These are phyloP conservation scores for Drosophila fulvimacula DNA, from an alignment of 2,888 invertebrate species.

Conservation along the genomic window DNA sequence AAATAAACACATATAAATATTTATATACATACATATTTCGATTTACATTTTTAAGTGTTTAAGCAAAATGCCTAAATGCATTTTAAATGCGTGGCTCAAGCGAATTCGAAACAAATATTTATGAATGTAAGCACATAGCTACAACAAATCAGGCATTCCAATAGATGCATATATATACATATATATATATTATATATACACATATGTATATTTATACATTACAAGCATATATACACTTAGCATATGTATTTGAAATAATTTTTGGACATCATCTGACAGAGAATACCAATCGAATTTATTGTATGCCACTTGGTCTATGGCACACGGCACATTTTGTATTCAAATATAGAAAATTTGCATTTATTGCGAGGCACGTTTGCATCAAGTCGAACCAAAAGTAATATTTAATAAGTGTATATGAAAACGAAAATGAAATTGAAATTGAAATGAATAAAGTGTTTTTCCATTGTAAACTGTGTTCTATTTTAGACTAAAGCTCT, in stretches of 20 bases:
- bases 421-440: slow-evolving; percentile 14
- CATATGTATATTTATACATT: slow-evolving; percentile 30
- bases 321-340: slow-evolving; percentile 25
- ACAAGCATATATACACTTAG: slow-evolving; percentile 23
- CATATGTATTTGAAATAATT: slow-evolving; percentile 56
- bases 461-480: slow-evolving; percentile 28
- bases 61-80: slow-evolving; percentile 71
- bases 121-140: slow-evolving; percentile 47
- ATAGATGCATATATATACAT: slow-evolving; percentile 28
- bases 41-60: slow-evolving; percentile 75
- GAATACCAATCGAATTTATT: slow-evolving; percentile 29
- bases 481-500: not conserved
- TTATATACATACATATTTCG: slow-evolving; percentile 49
- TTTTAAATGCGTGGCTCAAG: slow-evolving; percentile 63
- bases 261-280: slow-evolving; percentile 51
- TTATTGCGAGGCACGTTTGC: slow-evolving; percentile 46
- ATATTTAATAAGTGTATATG: slow-evolving; percentile 48
- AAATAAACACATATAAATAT: slow-evolving; percentile 25
- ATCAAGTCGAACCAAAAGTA: slow-evolving; percentile 69
- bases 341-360: slow-evolving; percentile 47
- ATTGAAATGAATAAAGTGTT: slow-evolving; percentile 47
- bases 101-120: slow-evolving; percentile 58
- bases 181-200: slow-evolving; percentile 30
- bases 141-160: slow-evolving; percentile 23
- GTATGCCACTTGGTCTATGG: slow-evolving; percentile 25